Base-by-base conservation (phyloP, 92 coral and sea anemone genomes). In the Phenganax stokvisi region DNA sequence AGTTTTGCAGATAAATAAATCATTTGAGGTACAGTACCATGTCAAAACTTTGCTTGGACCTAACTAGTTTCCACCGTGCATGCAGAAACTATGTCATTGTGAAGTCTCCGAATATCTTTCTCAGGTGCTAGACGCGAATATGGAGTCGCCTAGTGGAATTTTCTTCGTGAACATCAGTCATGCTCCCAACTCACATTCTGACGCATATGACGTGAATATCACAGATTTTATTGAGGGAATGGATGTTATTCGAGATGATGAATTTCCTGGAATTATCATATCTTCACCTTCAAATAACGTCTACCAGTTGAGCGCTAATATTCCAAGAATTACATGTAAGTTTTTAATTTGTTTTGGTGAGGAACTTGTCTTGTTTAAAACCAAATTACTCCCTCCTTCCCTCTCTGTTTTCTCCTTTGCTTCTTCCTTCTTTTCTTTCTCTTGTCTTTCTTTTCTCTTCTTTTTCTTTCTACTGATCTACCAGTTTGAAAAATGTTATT, bases 141-240 rank as follows among this genome's bases (percentile, higher is more conserved):
- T 87, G 69, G 97, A 92, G 88, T 88, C 99, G 0, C 97, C 99
- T n/a, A 76, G 82, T 10, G 75, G 92, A 11, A 66, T 77, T 61
- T 96, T 92, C 76, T 90, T 88, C 85, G 90, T 96, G 51, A 96
- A 97, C 51, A 87, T 96, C 64, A 72, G 89, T 76, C 97, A 92
- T 77, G 84, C 77, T 7, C 84, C 77, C 12, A 84, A 79, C 73
- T 96, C 99, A 28, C 74, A 75, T 54, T 88, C 87, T 64, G 96
- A 92, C 27, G 99, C 99, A 0, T 86, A 87, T 79, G 88, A 96
- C 80, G 73, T 96, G 79, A 87, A 85, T 44, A 84, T 92, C 54
- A 64, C 79, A 25, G 99, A 96, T 80, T 51, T 68, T n/a, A 87
- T 92, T 0, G 84, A 87, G 51, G 97, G 89, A 54, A 89, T 96